These are phyloP conservation scores for Brachyalestes nurse DNA, from an alignment of 2,797 vertebrate genomes.

Conservation along the genomic window DNA sequence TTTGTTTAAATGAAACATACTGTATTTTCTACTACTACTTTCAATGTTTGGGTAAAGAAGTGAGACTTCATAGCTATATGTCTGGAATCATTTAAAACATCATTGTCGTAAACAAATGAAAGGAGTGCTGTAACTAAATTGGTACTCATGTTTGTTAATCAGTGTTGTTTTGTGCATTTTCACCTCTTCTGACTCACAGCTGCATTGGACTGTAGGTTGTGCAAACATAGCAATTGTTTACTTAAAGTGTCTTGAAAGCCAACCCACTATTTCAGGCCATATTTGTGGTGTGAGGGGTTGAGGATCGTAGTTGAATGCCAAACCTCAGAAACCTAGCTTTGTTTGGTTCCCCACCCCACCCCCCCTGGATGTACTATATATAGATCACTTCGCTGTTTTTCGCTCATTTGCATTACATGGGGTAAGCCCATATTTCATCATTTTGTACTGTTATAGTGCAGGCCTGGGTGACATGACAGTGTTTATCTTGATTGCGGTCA, in stretches of 20 bases:
- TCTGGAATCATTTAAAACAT: too few relatives aligned
- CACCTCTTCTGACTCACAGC: background rate
- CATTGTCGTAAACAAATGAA: too few relatives aligned
- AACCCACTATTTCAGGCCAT: background rate
- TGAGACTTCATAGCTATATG: too few relatives aligned
- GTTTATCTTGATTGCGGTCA: too few relatives aligned
- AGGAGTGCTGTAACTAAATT: background rate
- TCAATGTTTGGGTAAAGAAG: too few relatives aligned
- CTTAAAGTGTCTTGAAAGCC: background rate
- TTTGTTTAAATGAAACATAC: too few relatives aligned
- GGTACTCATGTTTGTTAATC: background rate
- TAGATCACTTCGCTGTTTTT: background rate
- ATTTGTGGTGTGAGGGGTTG: background rate
- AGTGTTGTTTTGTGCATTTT: background rate
- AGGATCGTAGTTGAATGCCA: background rate
- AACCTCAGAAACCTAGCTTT: constrained; percentile 1
- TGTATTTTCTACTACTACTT: too few relatives aligned
- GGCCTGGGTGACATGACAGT: too few relatives aligned
- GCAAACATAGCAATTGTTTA: background rate
- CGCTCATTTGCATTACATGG: background rate
- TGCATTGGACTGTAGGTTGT: background rate
- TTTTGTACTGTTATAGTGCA: background rate
- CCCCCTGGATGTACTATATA: background rate
- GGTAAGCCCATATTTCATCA: background rate
- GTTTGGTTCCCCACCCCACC: background rate